Conservation (phyloP, 2,888 invertebrate genomes). For the Elegia similella region DNA sequence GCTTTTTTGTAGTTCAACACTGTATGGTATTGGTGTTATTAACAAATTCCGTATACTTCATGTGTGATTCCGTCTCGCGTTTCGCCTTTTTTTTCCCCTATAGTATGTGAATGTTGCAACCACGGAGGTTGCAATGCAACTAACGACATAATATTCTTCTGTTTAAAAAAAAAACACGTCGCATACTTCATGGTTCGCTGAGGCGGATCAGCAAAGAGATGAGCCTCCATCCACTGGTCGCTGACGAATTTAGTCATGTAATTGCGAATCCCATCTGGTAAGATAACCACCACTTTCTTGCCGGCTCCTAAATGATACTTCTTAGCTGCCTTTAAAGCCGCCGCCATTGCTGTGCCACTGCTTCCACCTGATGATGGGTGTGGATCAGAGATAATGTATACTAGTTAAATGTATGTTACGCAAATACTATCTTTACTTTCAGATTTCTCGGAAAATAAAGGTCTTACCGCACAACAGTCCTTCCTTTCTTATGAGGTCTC, state of each 20-base stretch:
- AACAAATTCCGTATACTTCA: no score
- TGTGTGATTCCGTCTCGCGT: no score
- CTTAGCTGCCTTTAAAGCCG: slow-evolving; percentile 87
- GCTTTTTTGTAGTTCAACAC: no score
- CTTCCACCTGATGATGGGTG: slow-evolving; percentile 86
- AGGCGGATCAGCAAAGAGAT: slow-evolving; percentile 78
- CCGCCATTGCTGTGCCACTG: slow-evolving; percentile 89
- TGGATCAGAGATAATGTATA: no score
- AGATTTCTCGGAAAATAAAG: no score
- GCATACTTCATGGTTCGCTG: slow-evolving; percentile 42
- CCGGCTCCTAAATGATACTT: slow-evolving; percentile 87
- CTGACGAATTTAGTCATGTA: slow-evolving; percentile 97
- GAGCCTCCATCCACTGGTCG: slow-evolving; percentile 95
- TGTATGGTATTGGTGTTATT: no score
- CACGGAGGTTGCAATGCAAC: no score
- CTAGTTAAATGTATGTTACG: no score
- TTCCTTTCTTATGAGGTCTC: slow-evolving; percentile 93
- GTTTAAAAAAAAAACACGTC: neutral
- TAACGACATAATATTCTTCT: slow-evolving; percentile 21
- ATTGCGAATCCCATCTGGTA: slow-evolving; percentile 97
- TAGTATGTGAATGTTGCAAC: no score
- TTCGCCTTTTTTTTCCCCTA: no score
- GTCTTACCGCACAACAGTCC: slow-evolving; percentile 91
- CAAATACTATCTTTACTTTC: no score
- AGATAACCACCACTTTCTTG: slow-evolving; percentile 88